Evolutionary conservation across 2,888 invertebrate species (phyloP).

Genomic region (Argynnis bischoffii): DNA sequence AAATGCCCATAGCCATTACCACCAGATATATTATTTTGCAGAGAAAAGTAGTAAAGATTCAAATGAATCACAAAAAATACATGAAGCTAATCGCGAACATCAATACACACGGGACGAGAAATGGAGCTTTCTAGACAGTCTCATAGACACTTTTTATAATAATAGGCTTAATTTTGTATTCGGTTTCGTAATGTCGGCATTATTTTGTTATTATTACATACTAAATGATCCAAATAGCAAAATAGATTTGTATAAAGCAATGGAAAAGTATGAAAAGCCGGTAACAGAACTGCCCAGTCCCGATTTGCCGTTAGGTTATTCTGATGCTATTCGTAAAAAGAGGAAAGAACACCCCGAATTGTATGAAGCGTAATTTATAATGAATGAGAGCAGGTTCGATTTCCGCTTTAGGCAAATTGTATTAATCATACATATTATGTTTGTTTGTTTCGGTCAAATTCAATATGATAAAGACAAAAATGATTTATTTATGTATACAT

Average conservation of each 20-base stretch:
- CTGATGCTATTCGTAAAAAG: slow-evolving; percentile 51
- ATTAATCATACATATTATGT: no score
- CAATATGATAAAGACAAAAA: no score
- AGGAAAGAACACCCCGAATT: slow-evolving; percentile 61
- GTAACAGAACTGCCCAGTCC: slow-evolving; percentile 39
- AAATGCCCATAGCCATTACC: no score
- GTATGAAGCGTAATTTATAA: slow-evolving; percentile 58
- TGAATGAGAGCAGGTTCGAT: not conserved
- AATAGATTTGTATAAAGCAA: slow-evolving; percentile 44
- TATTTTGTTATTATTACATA: slow-evolving; percentile 41
- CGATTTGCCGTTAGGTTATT: slow-evolving; percentile 62
- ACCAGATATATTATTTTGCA: slow-evolving; percentile 66
- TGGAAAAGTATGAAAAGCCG: slow-evolving; percentile 40
- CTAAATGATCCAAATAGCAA: slow-evolving; percentile 50
- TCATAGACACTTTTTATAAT: slow-evolving; percentile 54
- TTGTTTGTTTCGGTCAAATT: no score
- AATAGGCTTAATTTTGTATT: slow-evolving; percentile 55
- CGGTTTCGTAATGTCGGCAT: slow-evolving; percentile 57
- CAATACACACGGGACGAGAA: slow-evolving; percentile 50
- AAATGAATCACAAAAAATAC: slow-evolving; percentile 59
- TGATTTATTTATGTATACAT: no score
- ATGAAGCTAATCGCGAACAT: slow-evolving; percentile 63
- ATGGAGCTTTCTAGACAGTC: slow-evolving; percentile 63
- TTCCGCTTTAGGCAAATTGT: no score
- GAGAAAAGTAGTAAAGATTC: slow-evolving; percentile 61